Evolutionary conservation across 2,113 vertebrate genomes (phyloP).

Genomic region (Sinocyclocheilus maitianheensis): DNA sequence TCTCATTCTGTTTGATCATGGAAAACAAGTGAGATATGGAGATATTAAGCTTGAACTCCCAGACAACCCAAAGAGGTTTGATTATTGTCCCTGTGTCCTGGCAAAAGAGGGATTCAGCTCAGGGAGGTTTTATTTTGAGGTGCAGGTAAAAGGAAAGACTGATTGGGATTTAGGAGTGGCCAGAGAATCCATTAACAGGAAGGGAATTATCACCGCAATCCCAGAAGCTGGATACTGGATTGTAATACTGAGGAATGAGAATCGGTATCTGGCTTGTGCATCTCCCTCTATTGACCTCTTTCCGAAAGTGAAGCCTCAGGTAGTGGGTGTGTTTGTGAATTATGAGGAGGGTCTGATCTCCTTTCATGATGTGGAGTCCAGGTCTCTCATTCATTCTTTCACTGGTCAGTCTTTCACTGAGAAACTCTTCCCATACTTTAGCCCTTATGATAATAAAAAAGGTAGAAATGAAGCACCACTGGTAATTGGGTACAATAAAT

Average conservation of each 20-base stretch:
- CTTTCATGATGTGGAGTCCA: not conserved
- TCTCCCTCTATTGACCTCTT: rapidly evolving
- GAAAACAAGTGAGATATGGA: not conserved
- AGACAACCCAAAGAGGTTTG: not conserved
- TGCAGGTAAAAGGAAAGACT: not conserved
- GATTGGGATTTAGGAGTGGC: not conserved
- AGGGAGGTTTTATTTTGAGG: slow-evolving; percentile 7
- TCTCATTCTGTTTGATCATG: not conserved
- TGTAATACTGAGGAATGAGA: not conserved
- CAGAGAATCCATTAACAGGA: not conserved
- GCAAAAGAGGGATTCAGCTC: not conserved
- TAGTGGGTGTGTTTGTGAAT: not conserved
- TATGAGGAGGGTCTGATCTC: not conserved
- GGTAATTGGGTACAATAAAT: not conserved
- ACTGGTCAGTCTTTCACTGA: slow-evolving; percentile 10
- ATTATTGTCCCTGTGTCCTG: not conserved
- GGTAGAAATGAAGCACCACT: not conserved
- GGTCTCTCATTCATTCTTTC: not conserved
- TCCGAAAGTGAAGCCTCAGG: not conserved
- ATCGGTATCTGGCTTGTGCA: not conserved
- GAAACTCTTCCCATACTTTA: not conserved
- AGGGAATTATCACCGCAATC: not conserved
- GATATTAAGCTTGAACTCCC: not conserved
- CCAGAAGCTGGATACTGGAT: not conserved
- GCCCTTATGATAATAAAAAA: not conserved